Base-by-base conservation (phyloP, 2,888 invertebrate genomes). In the Camponotus fellah region DNA sequence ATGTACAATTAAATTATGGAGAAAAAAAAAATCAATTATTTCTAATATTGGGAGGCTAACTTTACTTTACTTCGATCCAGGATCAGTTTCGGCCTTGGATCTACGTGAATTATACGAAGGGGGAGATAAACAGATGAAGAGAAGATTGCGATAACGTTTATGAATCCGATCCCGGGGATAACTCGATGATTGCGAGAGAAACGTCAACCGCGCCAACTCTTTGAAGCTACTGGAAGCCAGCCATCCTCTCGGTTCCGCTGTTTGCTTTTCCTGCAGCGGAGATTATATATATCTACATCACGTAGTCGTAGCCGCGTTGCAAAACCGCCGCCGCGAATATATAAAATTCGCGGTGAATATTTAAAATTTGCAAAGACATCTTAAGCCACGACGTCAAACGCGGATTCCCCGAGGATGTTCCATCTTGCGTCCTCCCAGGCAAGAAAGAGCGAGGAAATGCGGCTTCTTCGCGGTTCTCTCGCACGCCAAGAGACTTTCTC, bases 401-500 rank as follows among this genome's bases (percentile, higher is more conserved):
- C 62, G 72, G 79, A 58, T 82, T 34, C 77, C 34, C 77, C 34
- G 37, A 6, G 5, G 66, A 14, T 43, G n/a, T 14, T 9, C 26
- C 37, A 46, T 26, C 17, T 14, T 46, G 69, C 58, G 17, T 81
- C 82, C 91, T 92, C 86, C 88, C 91, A 90, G 91, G 90, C 90
- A 91, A 92, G 91, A 89, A 91, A 91, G 89, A 85, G 79, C 53
- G 56, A 88, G 89, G 87, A 89, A 92, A 88, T 86, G 81, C 66
- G 84, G n/a, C 53, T 53, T 53, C 53, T 32, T 14, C 49, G 64
- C 65, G 6, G 60, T 60, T 60, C 64, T 71, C 65, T 72, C 85
- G 49, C 69, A 88, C n/a, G 86, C 89, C 76, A 26, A 40, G 87
- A 79, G 88, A 91, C 90, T 89, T 92, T 93, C 92, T 92, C 93